Base-by-base conservation (phyloP, 2,113 vertebrate species). In the Sphyrna mokarran region DNA sequence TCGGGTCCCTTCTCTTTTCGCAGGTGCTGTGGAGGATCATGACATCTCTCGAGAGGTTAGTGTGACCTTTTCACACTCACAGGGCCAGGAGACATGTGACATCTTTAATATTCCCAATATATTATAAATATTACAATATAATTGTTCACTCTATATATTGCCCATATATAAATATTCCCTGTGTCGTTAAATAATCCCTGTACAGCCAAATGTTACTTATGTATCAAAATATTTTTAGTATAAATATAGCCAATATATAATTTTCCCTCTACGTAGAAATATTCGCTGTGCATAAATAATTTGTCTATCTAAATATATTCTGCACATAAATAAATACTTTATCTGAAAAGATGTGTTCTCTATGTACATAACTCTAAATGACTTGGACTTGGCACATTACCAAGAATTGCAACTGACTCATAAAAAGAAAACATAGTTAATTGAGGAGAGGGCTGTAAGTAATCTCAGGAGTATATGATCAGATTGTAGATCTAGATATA, bases 21-120 rank as follows among this genome's bases (percentile, higher is more conserved):
- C 61, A 93, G 89, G 89, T 66, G 61, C 89, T 66, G 33, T 63
- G 61, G n/a, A 93, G 20, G 63, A n/a, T 20, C 58, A 66, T n/a
- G 89, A 91, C 58, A 37, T 8, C 89, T 14, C n/a, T 93, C 89
- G n/a, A 68, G n/a, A 93, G 89, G 89, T 93, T 66, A 66, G 89
- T 1, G n/a, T 37, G 33, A 37, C 20, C 5, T 22, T 68, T 10
- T 66, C 5, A 63, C 58, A 66, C n/a, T 37, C 7, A 18, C 54
- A 20, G 14, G 33, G 58, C 87, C 43, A 58, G 20, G 54, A 9
- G 48, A 22, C 33, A 18, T 61, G 11, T 33, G 2, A n/a, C 54
- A 22, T 40, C 61, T 93, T 93, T n/a, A 66, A 14, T 93, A 66
- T 93, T 91, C 2, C 0, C 2, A 7, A 91, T 22, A 66, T 91